Evolutionary conservation across 2,888 invertebrate genomes (phyloP).

Genomic region (Leptopilina syphax): DNA sequence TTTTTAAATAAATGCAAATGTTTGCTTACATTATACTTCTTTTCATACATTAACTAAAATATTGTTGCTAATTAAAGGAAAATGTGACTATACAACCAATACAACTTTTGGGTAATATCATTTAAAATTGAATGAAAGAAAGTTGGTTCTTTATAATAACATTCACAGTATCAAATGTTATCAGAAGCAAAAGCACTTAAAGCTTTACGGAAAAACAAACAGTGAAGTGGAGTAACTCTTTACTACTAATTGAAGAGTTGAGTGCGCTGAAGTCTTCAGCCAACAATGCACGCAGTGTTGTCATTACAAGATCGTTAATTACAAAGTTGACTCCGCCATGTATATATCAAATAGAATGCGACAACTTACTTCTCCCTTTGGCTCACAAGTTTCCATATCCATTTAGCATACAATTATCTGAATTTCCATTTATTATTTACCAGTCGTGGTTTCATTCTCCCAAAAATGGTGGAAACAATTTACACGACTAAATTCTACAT

Average conservation of each 20-base stretch:
- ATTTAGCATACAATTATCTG: conserved; percentile 1
- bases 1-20: no score
- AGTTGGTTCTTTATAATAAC: neutral
- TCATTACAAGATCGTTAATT: conserved; percentile 34
- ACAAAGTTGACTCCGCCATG: conserved; percentile 28
- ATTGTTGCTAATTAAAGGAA: no score
- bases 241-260: conserved; percentile 39
- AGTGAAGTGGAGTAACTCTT: conserved; percentile 26
- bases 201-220: conserved; percentile 14
- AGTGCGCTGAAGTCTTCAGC: conserved; percentile 24
- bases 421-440: neutral
- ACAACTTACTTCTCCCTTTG: conserved; percentile 15
- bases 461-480: no score
- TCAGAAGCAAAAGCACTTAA: conserved; percentile 34
- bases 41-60: no score
- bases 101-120: neutral
- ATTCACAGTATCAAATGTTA: conserved; percentile 15
- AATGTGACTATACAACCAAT: neutral
- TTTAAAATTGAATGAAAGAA: conserved; percentile 4
- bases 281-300: conserved; percentile 36
- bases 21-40: no score
- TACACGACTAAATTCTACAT: no score
- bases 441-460: neutral
- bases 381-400: neutral
- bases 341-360: conserved; percentile 5